phyloP scores from a whole-genome alignment of 1,140 invertebrate genomes.

The Drosophila hydei region DNA sequence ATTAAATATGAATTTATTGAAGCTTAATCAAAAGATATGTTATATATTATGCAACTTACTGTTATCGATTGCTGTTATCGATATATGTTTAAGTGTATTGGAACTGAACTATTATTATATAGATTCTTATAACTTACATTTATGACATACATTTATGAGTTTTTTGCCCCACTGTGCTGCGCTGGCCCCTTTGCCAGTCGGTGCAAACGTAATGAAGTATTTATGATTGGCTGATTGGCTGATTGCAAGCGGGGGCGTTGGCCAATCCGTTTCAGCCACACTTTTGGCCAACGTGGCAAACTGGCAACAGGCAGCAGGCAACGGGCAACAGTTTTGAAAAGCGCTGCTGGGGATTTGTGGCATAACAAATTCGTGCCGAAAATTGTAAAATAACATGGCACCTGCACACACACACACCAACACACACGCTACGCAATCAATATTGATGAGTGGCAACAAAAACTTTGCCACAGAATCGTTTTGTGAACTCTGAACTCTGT shows the following conservation, averaged over 20 bases:
- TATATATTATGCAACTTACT: too few relatives aligned
- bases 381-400: constrained; percentile 59
- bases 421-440: constrained; percentile 29
- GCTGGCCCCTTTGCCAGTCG: constrained; percentile 15
- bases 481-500: constrained; percentile 13
- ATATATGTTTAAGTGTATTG: neutral
- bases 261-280: constrained; percentile 32
- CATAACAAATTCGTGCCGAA: constrained; percentile 76
- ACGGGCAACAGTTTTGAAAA: constrained; percentile 62
- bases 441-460: constrained; percentile 55
- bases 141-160: neutral
- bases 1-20: too few relatives aligned
- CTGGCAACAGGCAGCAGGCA: constrained; percentile 10
- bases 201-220: constrained; percentile 70
- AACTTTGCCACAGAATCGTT: constrained; percentile 7
- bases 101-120: neutral
- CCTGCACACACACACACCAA: constrained; percentile 18
- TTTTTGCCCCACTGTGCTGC: neutral
- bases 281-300: constrained; percentile 14
- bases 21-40: too few relatives aligned
- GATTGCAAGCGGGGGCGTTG: constrained; percentile 54
- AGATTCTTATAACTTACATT: neutral
- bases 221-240: constrained; percentile 67
- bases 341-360: constrained; percentile 76
- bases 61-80: neutral